Evolutionary conservation across 1,140 invertebrate genomes (phyloP), one percentile per base, ranked within the genome.

Genomic region (Drosophila rhopaloa): DNA sequence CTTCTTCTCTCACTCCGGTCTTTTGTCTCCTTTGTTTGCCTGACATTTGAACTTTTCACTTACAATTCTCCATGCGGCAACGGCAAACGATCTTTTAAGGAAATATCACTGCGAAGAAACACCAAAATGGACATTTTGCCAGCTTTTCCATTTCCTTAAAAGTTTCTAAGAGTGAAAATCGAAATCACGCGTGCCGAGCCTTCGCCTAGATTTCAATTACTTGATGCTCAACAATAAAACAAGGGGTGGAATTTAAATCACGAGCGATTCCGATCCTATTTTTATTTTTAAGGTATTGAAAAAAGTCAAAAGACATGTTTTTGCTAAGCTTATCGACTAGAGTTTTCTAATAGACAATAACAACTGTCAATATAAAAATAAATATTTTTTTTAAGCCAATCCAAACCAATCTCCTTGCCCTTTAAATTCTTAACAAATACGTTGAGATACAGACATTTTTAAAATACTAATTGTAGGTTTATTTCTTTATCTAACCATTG

Each of bases 31-130:
- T 67, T 71, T 47, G 60, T 61, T 62, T 79, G 67, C 35, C 55
- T 71, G 68, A 72, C 51, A 16, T 72, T 72, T 72, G 68, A 58
- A 72, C 68, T 72, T 72, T 72, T 72, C 68, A 72, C 68, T 72
- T 72, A 71, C 68, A 58, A 72, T 72, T 72, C 68, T 72, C 68
- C 68, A 50, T 71, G 65, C 63, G 48, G 24, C 41, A 56, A 53
- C 66, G 48, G 67, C 53, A 37, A 27, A 48, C 41, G 47, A 72
- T 72, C 68, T 57, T 72, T 72, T 72, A 72, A 72, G 68, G 68
- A 72, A 72, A 72, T 72, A 68, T 38, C 66, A 37, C 66, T 35
- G 65, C 50, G 16, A 50, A 48, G 8, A 32, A 37, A 71, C 46
- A 56, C 68, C 65, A 58, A 71, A 72, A 72, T 41, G 68, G 68